Evolutionary conservation across 35 echinoderm and acorn worm genomes (phyloP).

Genomic region (Ptychodera flava): DNA sequence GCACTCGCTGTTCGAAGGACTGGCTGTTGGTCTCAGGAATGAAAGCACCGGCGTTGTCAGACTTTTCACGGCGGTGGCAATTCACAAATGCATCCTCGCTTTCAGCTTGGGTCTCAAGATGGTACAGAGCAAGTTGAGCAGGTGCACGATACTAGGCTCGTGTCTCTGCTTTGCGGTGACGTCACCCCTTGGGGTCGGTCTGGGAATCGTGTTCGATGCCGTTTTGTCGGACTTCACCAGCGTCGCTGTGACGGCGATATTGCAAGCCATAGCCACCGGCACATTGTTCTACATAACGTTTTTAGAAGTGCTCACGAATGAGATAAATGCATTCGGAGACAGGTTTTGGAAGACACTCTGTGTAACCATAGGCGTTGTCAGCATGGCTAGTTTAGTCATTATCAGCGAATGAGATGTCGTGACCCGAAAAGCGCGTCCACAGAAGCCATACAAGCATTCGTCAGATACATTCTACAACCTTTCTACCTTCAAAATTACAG

Average conservation of each 20-base stretch:
- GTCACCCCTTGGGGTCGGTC: slow-evolving; percentile 64
- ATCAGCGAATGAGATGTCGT: not conserved
- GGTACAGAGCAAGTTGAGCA: slow-evolving; percentile 55
- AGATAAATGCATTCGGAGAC: slow-evolving; percentile 57
- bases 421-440: too few species aligned
- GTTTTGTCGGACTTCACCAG: slow-evolving; percentile 43
- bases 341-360: slow-evolving; percentile 15
- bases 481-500: too few species aligned
- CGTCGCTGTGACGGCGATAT: slow-evolving; percentile 48
- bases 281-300: slow-evolving; percentile 96
- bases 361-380: not conserved
- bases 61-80: slow-evolving; percentile 67
- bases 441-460: too few species aligned
- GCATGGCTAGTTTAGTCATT: not conserved
- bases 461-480: too few species aligned
- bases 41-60: slow-evolving; percentile 26
- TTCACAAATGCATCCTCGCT: slow-evolving; percentile 86
- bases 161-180: slow-evolving; percentile 76
- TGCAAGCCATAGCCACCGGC: slow-evolving; percentile 79
- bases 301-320: slow-evolving; percentile 90
- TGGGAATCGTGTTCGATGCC: slow-evolving; percentile 48
- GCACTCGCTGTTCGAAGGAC: slow-evolving; percentile 85
- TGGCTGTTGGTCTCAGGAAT: slow-evolving; percentile 65
- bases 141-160: slow-evolving; percentile 34
- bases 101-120: slow-evolving; percentile 83